Base-by-base conservation (phyloP, 2,797 vertebrate genomes). In the Pseudomugil gertrudae region DNA sequence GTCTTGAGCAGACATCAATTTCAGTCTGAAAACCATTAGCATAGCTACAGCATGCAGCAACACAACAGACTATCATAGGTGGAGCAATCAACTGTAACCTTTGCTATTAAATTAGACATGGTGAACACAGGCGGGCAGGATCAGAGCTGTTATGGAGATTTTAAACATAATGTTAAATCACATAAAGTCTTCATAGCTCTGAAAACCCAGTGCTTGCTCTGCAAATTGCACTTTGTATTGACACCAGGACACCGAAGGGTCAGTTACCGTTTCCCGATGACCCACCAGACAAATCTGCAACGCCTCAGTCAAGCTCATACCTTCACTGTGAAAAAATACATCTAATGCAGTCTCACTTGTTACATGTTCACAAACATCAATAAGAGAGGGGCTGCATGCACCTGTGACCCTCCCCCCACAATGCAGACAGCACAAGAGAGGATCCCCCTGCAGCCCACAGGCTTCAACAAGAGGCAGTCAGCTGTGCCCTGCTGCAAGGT, bases 401-500 rank as follows among this genome's bases (percentile, higher is more conserved):
- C 91, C 89, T 91, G 90, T 84, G 79, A 86, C 79, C 86, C 77
- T 78, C n/a, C 78, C 75, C 81, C 82, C 76, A 74, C 69, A 74
- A 83, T 69, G 63, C 80, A 86, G 78, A 85, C 77, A 74, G 69
- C 76, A 62, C 26, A 74, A 72, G 83, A 84, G 85, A 87, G 87
- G 79, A 80, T 87, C 82, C 84, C 86, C 87, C 84, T 78, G 86
- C 79, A 85, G 83, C 74, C 80, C 65, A 75, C 75, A 74, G 83
- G 57, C 90, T 90, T 83, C 72, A 76, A 80, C 74, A 74, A 87
- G 81, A 81, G 81, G 74, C 84, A 77, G 87, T 89, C 90, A 91
- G 90, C 90, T 92, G 89, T 86, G 81, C 87, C 85, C 83, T 75
- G 87, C 87, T 76, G 80, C 83, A 79, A 48, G n/a, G 87, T 79